Base-by-base conservation (phyloP, 2,113 vertebrate species). In the Damaliscus lunatus region DNA sequence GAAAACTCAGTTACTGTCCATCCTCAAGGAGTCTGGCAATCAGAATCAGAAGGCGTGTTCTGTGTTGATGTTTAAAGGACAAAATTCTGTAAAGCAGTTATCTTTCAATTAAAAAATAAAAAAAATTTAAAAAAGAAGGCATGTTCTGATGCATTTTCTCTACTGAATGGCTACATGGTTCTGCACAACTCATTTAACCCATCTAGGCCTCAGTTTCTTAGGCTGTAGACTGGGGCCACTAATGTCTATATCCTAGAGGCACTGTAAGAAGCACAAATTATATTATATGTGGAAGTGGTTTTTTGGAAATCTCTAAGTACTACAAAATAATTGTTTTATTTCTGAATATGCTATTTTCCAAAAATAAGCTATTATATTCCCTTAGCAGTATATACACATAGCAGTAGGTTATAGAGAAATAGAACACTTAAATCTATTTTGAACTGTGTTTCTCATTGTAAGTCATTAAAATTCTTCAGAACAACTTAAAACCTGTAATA, bases 381-480 rank as follows among this genome's bases (percentile, higher is more conserved):
- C 31, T 83, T 83, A 36, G n/a, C n/a, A 25, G n/a, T 55, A 55
- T 83, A 91, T 40, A 83, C 2, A 23, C 40, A 92, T 88, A 81
- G 74, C 1, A 67, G 31, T 62, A 90, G 25, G 31, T 48, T 57
- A 74, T 23, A 85, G 48, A 91, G 23, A 96, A 95, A 88, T 4
- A 88, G 36, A 55, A 90, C 46, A 89, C 83, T 96, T 90, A 83
- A 98, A 87, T 84, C 43, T 57, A 84, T 94, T 93, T 97, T 90
- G 67, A 88, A 80, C 48, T 95, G 6, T 48, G 12, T 53, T 96
- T 97, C 46, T 96, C 53, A 74, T 40, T 55, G 86, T 19, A 88
- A 90, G 16, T 83, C 36, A 95, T 80, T 89, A 93, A 91, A 96
- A 97, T 97, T 94, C 82, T 88, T 96, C 33, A 91, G 46, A 52